Evolutionary conservation across 2,797 vertebrate species (phyloP).

Genomic region (Siniperca obscura): DNA sequence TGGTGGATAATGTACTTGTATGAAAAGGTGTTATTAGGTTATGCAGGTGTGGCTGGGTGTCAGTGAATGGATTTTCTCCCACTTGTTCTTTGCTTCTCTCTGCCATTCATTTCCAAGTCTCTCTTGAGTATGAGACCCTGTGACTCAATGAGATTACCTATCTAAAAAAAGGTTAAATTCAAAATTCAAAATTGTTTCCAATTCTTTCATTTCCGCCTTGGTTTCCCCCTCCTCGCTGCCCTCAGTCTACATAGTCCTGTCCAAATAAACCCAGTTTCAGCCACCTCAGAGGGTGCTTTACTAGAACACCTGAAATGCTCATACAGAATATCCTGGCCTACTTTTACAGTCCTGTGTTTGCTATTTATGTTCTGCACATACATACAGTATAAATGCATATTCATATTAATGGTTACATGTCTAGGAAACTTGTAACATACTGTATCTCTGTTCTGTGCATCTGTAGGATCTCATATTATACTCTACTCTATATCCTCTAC

Average conservation of each 20-base stretch:
- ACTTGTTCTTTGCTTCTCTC: slow-evolving; percentile 3
- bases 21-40: slow-evolving; percentile 47
- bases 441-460: not conserved
- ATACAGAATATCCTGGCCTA: slow-evolving; percentile 37
- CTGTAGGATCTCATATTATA: not conserved
- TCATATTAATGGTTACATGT: not conserved
- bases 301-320: slow-evolving; percentile 39
- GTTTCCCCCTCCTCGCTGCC: not conserved
- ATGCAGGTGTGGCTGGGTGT: slow-evolving; percentile 22
- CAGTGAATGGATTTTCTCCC: slow-evolving; percentile 18
- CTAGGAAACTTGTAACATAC: not conserved
- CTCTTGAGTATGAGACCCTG: no score
- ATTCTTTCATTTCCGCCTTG: slow-evolving; percentile 3
- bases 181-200: not conserved
- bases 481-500: no score
- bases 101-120: slow-evolving; percentile 14
- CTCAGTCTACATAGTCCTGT: slow-evolving; percentile 8
- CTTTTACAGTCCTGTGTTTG: slow-evolving; percentile 14
- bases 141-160: no score
- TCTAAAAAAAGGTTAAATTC: no score
- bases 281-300: slow-evolving; percentile 22
- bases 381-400: slow-evolving; percentile 5
- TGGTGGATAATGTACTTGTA: slow-evolving; percentile 46
- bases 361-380: slow-evolving; percentile 28
- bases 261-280: slow-evolving; percentile 33